Conservation (phyloP, 2,888 invertebrate genomes). For the Glyphotaelius pellucidus region DNA sequence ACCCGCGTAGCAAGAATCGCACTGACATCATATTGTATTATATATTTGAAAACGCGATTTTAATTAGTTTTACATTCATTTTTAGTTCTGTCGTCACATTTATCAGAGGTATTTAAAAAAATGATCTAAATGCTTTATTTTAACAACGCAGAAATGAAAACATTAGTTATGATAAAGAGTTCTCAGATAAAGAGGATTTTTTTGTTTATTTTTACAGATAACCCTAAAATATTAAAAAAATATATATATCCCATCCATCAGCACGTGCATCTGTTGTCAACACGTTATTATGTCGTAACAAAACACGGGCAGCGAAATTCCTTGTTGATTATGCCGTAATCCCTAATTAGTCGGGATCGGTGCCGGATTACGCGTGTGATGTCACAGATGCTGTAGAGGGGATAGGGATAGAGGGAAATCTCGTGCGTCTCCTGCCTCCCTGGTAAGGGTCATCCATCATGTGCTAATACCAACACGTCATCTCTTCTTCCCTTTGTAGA, state of each 20-base stretch:
- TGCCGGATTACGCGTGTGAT: neutral
- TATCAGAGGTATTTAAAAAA: too few relatives aligned
- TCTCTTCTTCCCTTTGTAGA: conserved; percentile 17
- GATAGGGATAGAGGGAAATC: neutral
- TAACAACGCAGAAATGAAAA: too few relatives aligned
- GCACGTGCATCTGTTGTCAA: neutral
- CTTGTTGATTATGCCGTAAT: neutral
- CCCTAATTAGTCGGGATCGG: neutral
- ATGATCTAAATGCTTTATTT: too few relatives aligned
- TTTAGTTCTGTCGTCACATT: too few relatives aligned
- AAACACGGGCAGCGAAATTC: too few relatives aligned
- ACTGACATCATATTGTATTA: too few relatives aligned
- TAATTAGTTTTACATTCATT: too few relatives aligned
- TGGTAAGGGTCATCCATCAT: conserved; percentile 53
- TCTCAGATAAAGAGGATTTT: neutral
- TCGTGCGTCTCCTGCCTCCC: neutral
- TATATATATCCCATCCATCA: neutral
- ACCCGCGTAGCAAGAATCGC: too few relatives aligned
- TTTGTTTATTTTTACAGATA: neutral
- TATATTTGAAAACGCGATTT: too few relatives aligned
- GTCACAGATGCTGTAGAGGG: neutral
- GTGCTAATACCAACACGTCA: conserved; percentile 47
- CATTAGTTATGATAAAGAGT: too few relatives aligned
- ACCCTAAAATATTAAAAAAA: neutral
- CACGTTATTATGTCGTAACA: neutral